These are phyloP conservation scores for Tortrix viridana DNA, from an alignment of 2,888 invertebrate species.

Conservation along the genomic window DNA sequence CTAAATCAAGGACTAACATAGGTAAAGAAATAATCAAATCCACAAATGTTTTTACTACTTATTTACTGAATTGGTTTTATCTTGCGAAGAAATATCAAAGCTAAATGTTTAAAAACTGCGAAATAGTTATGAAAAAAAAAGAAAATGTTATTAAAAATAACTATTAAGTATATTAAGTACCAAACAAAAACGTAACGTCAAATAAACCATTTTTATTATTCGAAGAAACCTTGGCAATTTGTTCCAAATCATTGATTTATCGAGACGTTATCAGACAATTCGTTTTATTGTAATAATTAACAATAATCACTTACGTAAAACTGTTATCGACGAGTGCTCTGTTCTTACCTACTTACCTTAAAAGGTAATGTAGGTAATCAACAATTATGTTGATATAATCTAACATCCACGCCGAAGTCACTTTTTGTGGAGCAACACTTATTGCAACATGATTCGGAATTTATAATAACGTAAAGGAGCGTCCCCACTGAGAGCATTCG, in stretches of 20 bases:
- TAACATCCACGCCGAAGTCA: background rate
- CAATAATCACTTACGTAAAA: slow-evolving; percentile 41
- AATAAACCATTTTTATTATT: slow-evolving; percentile 9
- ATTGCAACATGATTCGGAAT: too few relatives aligned
- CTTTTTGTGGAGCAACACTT: too few relatives aligned
- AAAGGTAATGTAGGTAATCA: slow-evolving; percentile 39
- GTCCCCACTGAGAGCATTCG: too few relatives aligned
- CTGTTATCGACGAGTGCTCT: slow-evolving; percentile 43
- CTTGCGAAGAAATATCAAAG: background rate
- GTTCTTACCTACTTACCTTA: slow-evolving; percentile 42
- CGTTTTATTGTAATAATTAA: slow-evolving; percentile 43
- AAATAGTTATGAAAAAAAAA: too few relatives aligned
- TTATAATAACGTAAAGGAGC: too few relatives aligned
- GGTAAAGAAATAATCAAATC: background rate
- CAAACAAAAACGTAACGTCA: too few relatives aligned
- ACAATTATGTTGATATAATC: slow-evolving; percentile 8
- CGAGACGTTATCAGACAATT: slow-evolving; percentile 41
- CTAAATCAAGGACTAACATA: slow-evolving; percentile 9
- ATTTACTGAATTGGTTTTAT: too few relatives aligned
- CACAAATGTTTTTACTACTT: too few relatives aligned
- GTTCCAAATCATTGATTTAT: slow-evolving; percentile 40
- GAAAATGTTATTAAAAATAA: too few relatives aligned
- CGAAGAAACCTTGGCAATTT: slow-evolving; percentile 33
- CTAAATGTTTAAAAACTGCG: background rate
- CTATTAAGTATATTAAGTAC: too few relatives aligned